Evolutionary conservation across 1,140 invertebrate genomes (phyloP), one percentile per base, ranked within the genome.

Genomic region (Drosophila gunungcola): DNA sequence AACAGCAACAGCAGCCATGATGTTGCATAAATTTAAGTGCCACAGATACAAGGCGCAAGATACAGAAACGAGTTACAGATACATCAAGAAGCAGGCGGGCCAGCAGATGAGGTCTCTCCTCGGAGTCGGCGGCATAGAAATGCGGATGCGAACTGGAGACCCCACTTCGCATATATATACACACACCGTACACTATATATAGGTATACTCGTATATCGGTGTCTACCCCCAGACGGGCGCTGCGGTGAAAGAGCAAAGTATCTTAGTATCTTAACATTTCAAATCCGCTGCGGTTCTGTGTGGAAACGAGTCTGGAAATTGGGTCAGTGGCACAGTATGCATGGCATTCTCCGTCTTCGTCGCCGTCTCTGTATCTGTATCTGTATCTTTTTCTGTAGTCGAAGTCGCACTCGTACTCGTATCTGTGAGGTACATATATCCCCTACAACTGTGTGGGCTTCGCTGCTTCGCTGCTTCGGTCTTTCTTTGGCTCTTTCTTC

Each of bases 321-420:
- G 79, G 89, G 89, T 91, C 89, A 91, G 89, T 91, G 89, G 89
- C 84, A 91, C 89, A 91, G 78, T 81, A 88, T 88, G 84, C 85
- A 89, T 84, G 84, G 79, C 76, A 86, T 88, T 78, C 63, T 86
- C 63, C 36, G 70, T 65, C 61, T 48, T 36, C 55, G 80, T 65
- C 13, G 43, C 39, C 55, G 80, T 65, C 21, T 56, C 41, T 32
- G 81, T 73, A 52, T 54, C 39, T 70, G 73, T 84, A 68, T 67
- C 38, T 70, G 65, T 83, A 58, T 46, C 56, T 70, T 34, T 55
- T 39, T 51, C 58, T 38, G 75, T 78, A 57, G 70, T 42, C 67
- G 78, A 63, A 46, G 10, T 29, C 38, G 48, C 51, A 60, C 16
- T 21, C 38, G 48, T 55, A 60, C 38, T 32, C 77, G 60, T 63